A percentile compares a stretch with the other conserved stretches of the same genome.
These are phyloP conservation scores for Sebastiscus tertius DNA, from an alignment of 2,797 vertebrate genomes.

Conservation along the genomic window DNA sequence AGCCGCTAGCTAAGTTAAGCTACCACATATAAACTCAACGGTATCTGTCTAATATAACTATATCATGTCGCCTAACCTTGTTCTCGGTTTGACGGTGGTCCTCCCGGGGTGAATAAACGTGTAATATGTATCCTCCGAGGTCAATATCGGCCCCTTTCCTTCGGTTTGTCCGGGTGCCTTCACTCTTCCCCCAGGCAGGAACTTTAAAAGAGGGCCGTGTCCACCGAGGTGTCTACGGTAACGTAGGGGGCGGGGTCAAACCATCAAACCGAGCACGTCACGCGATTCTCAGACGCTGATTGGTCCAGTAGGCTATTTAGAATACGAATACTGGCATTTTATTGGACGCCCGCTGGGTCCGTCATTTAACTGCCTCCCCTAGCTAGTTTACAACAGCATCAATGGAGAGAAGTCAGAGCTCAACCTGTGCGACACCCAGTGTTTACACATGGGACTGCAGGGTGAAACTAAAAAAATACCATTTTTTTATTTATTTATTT, in stretches of 20 bases:
- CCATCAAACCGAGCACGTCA: slow-evolving; percentile 23
- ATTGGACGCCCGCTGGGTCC: slow-evolving; percentile 63
- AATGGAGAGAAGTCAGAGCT: slow-evolving; percentile 29
- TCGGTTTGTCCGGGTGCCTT: slow-evolving; percentile 48
- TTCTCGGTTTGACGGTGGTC: neutral
- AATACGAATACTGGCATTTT: neutral
- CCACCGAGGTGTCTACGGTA: slow-evolving; percentile 43
- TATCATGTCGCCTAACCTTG: slow-evolving; percentile 44
- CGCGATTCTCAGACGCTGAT: slow-evolving; percentile 46
- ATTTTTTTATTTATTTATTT: too few species aligned
- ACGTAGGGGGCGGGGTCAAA: slow-evolving; percentile 49
- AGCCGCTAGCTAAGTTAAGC: slow-evolving; percentile 48
- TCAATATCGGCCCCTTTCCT: slow-evolving; percentile 42
- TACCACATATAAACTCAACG: slow-evolving; percentile 23
- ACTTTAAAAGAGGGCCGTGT: slow-evolving; percentile 80
- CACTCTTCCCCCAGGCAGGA: slow-evolving; percentile 71
- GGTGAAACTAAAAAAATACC: neutral
- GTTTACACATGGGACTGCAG: slow-evolving; percentile 4
- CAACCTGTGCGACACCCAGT: slow-evolving; percentile 39
- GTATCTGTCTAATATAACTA: slow-evolving; percentile 20
- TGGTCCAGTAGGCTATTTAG: slow-evolving; percentile 47
- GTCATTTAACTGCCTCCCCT: slow-evolving; percentile 44
- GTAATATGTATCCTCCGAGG: slow-evolving; percentile 28
- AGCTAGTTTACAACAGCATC: slow-evolving; percentile 45
- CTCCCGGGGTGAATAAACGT: slow-evolving; percentile 1